Evolutionary conservation across 2,113 vertebrate species (phyloP).

Genomic region (Alligator mississippiensis): DNA sequence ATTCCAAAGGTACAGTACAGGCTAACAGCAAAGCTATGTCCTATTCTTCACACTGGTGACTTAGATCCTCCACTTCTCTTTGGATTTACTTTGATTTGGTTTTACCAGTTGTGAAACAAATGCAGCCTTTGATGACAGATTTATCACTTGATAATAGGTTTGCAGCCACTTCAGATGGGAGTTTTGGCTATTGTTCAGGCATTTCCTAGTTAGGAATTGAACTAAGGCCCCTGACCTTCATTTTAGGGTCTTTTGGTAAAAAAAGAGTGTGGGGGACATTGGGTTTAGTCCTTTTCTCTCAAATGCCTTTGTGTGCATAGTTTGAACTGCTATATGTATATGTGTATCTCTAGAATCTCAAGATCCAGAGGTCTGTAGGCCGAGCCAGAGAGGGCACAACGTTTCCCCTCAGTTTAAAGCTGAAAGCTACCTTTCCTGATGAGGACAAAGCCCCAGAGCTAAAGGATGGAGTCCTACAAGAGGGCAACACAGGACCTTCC

Average conservation of each 20-base stretch:
- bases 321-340: not conserved
- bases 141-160: not conserved
- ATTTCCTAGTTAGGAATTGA: not conserved
- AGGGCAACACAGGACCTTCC: not conserved
- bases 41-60: not conserved
- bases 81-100: not conserved
- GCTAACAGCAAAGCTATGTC: not conserved
- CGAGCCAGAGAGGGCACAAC: constrained; percentile 77
- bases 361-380: constrained; percentile 84
- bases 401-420: constrained; percentile 88
- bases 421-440: constrained; percentile 64
- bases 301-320: rapidly evolving
- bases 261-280: not conserved
- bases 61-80: not conserved
- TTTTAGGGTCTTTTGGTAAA: not conserved
- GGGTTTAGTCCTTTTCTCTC: rapidly evolving
- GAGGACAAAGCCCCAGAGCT: not conserved
- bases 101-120: not conserved
- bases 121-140: not conserved
- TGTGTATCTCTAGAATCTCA: constrained; percentile 77
- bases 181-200: not conserved
- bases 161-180: not conserved
- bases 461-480: not conserved
- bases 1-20: constrained; percentile 82
- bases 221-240: not conserved